phyloP scores from a whole-genome alignment of 2,113 vertebrate genomes.

The Chascanopsetta lugubris region DNA sequence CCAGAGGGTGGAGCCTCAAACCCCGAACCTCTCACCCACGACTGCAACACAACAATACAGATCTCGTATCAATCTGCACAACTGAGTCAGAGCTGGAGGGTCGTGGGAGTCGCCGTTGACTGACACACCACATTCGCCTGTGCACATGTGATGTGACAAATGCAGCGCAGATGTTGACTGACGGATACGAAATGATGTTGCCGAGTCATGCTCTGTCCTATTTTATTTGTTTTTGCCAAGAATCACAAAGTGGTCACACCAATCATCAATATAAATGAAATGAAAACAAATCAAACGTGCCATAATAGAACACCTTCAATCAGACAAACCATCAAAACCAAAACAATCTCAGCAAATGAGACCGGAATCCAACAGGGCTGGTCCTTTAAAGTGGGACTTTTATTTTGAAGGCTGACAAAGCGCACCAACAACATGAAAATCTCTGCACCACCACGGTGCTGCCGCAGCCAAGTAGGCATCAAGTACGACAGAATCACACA shows the following conservation, averaged over 20 bases:
- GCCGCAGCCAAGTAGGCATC: too few species aligned
- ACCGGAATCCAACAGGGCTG: too few species aligned
- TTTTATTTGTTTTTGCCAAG: neutral
- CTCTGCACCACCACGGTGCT: too few species aligned
- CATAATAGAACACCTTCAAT: too few species aligned
- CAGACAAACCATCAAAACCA: too few species aligned
- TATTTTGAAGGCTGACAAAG: too few species aligned
- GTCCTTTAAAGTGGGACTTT: too few species aligned
- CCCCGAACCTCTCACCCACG: neutral
- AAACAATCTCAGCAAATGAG: too few species aligned
- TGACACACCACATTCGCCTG: constrained; percentile 21
- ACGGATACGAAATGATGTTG: neutral
- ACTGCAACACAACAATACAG: neutral
- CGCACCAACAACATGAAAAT: too few species aligned
- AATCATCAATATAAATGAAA: neutral
- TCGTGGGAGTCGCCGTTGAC: constrained; percentile 5
- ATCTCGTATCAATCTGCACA: neutral
- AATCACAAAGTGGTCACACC: neutral
- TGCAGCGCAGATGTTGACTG: neutral
- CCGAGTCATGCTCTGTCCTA: neutral
- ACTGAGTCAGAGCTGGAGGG: constrained; percentile 4
- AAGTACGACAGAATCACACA: too few species aligned
- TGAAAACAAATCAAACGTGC: too few species aligned
- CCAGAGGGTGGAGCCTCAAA: constrained; percentile 8
- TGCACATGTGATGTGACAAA: constrained; percentile 6